phyloP scores from a whole-genome alignment of 2,113 vertebrate species.

The Fukomys damarensis region DNA sequence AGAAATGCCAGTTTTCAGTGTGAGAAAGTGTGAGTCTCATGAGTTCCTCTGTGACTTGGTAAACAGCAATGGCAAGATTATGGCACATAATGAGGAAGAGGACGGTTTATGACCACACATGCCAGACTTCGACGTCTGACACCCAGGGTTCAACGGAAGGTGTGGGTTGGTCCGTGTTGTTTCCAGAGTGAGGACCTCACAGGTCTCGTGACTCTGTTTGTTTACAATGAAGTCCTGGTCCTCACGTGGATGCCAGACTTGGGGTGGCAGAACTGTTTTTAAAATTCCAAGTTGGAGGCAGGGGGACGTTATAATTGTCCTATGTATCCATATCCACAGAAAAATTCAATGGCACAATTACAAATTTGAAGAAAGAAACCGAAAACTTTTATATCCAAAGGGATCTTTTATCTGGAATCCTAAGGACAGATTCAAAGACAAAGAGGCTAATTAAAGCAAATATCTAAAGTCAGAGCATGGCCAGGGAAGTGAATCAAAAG shows the following conservation, averaged over 20 bases:
- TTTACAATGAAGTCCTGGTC: neutral
- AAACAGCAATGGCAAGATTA: neutral
- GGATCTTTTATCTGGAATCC: neutral
- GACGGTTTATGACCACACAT: neutral
- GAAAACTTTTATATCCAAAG: neutral
- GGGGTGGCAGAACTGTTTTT: neutral
- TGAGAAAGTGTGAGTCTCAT: neutral
- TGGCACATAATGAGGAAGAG: neutral
- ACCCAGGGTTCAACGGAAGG: neutral
- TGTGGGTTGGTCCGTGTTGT: neutral
- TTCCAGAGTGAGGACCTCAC: neutral
- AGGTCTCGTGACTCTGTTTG: neutral
- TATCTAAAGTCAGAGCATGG: neutral
- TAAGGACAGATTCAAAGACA: neutral
- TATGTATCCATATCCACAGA: neutral
- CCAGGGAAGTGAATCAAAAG: neutral
- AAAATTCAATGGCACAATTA: neutral
- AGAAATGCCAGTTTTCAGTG: neutral
- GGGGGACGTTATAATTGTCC: neutral
- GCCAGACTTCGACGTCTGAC: too few species aligned
- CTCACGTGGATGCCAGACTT: neutral
- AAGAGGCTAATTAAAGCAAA: neutral
- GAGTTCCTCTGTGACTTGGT: neutral
- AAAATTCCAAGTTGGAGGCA: neutral
- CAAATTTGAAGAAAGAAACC: neutral